Evolutionary conservation across 2,797 vertebrate genomes (phyloP).

Genomic region (Cyprinodon diabolis): DNA sequence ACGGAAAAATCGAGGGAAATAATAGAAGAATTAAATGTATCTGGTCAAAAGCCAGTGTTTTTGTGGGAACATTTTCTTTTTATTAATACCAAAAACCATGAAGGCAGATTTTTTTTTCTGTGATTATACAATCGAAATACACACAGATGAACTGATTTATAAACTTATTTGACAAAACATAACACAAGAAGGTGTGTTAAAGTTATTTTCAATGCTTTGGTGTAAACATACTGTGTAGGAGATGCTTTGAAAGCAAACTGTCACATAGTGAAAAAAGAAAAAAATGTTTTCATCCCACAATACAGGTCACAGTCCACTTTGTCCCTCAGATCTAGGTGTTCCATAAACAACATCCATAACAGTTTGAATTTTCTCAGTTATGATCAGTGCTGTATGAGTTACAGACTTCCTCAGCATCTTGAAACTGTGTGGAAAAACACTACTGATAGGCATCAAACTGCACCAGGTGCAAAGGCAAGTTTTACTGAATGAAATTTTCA

Average conservation of each 20-base stretch:
- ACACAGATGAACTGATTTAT: slow-evolving; percentile 7
- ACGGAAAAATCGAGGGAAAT: slow-evolving; percentile 20
- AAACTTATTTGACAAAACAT: background rate
- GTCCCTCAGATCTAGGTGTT: background rate
- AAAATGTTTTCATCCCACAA: background rate
- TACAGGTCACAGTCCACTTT: background rate
- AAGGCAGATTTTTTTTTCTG: slow-evolving; percentile 14
- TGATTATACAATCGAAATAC: slow-evolving; percentile 17
- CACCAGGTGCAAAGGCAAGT: no score
- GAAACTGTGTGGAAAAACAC: slow-evolving; percentile 11
- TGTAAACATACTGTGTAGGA: slow-evolving; percentile 7
- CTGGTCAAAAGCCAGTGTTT: slow-evolving; percentile 29
- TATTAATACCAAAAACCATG: slow-evolving; percentile 14
- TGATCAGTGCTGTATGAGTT: slow-evolving; percentile 10
- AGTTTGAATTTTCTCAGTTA: background rate
- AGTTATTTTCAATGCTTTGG: background rate
- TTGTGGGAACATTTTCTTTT: slow-evolving; percentile 15
- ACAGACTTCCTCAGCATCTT: slow-evolving; percentile 1
- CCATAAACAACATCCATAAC: slow-evolving; percentile 14
- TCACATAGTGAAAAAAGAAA: background rate
- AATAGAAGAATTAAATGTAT: slow-evolving; percentile 15
- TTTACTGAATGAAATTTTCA: no score
- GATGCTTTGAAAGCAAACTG: background rate
- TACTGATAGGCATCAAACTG: background rate
- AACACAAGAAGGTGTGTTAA: background rate